Evolutionary conservation across 2,797 vertebrate species (phyloP).

Genomic region (Gorsachius magnificus): DNA sequence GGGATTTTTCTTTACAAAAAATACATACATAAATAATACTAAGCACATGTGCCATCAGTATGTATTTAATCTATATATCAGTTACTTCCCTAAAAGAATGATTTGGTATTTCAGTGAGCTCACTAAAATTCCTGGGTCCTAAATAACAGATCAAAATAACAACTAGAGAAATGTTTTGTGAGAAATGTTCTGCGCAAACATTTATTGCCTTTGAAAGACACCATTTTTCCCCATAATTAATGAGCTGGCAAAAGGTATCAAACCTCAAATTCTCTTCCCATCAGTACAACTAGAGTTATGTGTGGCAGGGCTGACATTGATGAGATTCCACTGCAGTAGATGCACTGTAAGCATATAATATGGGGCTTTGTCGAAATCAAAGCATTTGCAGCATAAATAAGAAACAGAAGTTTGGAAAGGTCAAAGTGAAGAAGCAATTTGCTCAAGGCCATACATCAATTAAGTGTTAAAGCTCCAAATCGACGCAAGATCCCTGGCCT

Average conservation of each 20-base stretch:
- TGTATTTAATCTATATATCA: not conserved
- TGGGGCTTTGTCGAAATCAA: not conserved
- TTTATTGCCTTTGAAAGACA: not conserved
- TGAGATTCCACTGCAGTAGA: not conserved
- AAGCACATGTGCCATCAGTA: not conserved
- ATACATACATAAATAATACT: not conserved
- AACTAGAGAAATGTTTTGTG: not conserved
- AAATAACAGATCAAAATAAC: not conserved
- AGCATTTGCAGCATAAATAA: not conserved
- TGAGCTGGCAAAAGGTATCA: not conserved
- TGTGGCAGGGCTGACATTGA: not conserved
- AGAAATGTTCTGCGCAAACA: not conserved
- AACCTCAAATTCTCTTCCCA: not conserved
- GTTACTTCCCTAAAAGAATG: not conserved
- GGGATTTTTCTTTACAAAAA: not conserved
- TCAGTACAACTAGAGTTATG: not conserved
- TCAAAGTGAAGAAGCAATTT: not conserved
- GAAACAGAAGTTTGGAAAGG: conserved; percentile 15
- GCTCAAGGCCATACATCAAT: not conserved
- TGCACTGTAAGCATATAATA: not conserved
- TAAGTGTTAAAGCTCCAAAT: not conserved
- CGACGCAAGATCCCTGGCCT: not conserved
- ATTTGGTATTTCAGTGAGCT: not conserved
- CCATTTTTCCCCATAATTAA: not conserved
- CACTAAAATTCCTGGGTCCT: not conserved